Base-by-base conservation (phyloP, 2,888 invertebrate species). In the Strigamia crassipes region DNA sequence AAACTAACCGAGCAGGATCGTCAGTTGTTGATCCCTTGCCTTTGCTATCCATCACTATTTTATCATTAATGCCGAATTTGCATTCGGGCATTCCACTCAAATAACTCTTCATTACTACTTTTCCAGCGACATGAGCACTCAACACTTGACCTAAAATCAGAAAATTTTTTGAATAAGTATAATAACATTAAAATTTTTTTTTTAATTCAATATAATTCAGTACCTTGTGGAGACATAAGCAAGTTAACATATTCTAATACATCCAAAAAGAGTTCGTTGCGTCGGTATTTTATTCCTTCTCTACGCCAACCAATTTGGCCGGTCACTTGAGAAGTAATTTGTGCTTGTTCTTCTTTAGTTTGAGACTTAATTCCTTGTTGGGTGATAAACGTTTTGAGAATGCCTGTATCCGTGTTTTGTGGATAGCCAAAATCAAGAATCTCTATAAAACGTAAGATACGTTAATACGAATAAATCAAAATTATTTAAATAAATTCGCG, bases 41-140 rank as follows among this genome's bases (percentile, higher is more conserved):
- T 84, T 84, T 91, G 83, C 88, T 89, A 87, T 99, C 99, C 96
- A 99, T 97, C 8, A 99, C 96, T 83, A 99, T 96, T 89, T 99
- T 99, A 88, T 99, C 99, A 87, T 99, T 99, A 87, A 99, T 99
- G 18, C 99, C 99, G 88, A 91, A 99, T 90, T 99, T 99, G 90
- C 99, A 99, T 89, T 99, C 99, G 0, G 99, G 99, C 99, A 99
- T 99, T 42, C 99, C 99, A 31, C 98, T 98, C 83, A 99, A 90
- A 88, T 99, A 99, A 0, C 98, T 97, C 90, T 99, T 99, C 99
- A 99, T 99, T 51, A 99, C 97, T 82, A 99, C 97, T 89, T 98
- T 97, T 81, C 99, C 99, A 34, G 99, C 99, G 56, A 99, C 99
- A 87, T 99, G 99, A 78, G 99, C 98, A 18, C 98, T 98, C 82